phyloP scores from a whole-genome alignment of 2,888 invertebrate genomes.

The Octodonta nipae region DNA sequence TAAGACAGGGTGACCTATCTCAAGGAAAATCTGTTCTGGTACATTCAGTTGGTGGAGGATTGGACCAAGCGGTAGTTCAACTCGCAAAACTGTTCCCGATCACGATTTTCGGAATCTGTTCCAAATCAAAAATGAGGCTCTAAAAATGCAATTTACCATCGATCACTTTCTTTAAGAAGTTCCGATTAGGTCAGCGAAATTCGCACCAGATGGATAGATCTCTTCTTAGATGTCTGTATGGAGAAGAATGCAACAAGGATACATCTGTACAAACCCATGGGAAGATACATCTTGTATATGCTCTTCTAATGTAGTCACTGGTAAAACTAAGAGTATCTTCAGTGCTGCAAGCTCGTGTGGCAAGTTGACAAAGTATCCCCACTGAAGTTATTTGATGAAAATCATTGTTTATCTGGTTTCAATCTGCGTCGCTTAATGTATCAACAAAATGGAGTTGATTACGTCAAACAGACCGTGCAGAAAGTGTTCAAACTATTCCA shows the following conservation, averaged over 20 bases:
- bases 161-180: constrained; percentile 65
- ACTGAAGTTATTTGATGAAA: constrained; percentile 77
- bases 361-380: constrained; percentile 84
- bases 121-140: constrained; percentile 73
- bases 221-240: constrained; percentile 80
- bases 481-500: constrained; percentile 63
- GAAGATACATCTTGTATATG: constrained; percentile 79
- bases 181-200: constrained; percentile 74
- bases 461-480: constrained; percentile 56
- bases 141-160: constrained; percentile 53
- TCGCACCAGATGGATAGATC: constrained; percentile 69
- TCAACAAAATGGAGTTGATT: constrained; percentile 58
- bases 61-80: constrained; percentile 77
- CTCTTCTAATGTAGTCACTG: constrained; percentile 76
- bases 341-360: constrained; percentile 85
- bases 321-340: constrained; percentile 83
- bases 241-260: constrained; percentile 77
- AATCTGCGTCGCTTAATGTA: constrained; percentile 73
- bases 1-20: too few relatives aligned
- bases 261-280: constrained; percentile 75
- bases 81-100: constrained; percentile 71
- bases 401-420: constrained; percentile 69
- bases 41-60: too few relatives aligned
- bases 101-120: constrained; percentile 73
- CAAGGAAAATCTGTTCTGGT: too few relatives aligned